Percentiles rank a stretch among this genome's conserved stretches.
These are phyloP conservation scores for Sebastes wilsoni DNA, from an alignment of 2,797 vertebrate species.

Conservation along the genomic window DNA sequence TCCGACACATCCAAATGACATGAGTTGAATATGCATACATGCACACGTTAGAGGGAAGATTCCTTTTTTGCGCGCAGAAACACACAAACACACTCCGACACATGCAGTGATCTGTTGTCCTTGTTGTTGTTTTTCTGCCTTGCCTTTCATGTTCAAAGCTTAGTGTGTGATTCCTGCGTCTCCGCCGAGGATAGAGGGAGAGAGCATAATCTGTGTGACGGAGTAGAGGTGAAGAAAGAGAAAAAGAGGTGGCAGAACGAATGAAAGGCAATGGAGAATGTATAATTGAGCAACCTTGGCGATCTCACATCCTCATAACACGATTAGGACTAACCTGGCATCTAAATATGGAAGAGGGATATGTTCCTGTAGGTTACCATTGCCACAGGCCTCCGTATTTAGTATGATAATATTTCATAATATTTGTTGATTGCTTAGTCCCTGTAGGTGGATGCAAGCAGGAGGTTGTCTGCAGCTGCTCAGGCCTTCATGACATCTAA, in stretches of 20 bases:
- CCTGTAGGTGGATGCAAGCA: constrained; percentile 51
- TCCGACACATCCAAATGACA: constrained; percentile 44
- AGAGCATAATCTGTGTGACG: constrained; percentile 77
- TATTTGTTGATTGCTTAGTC: constrained; percentile 64
- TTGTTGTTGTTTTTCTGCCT: constrained; percentile 76
- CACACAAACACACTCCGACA: constrained; percentile 57
- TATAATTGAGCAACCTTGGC: constrained; percentile 80
- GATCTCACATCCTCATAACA: constrained; percentile 73
- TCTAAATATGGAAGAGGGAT: constrained; percentile 74
- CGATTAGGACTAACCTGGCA: constrained; percentile 80
- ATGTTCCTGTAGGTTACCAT: constrained; percentile 61
- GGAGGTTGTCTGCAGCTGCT: constrained; percentile 28
- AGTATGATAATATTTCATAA: constrained; percentile 69
- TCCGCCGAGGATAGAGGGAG: constrained; percentile 67
- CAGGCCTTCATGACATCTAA: constrained; percentile 25
- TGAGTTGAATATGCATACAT: constrained; percentile 56
- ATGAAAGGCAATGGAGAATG: constrained; percentile 75
- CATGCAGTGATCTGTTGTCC: constrained; percentile 68
- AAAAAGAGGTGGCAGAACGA: constrained; percentile 74
- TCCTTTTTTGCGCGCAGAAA: constrained; percentile 33
- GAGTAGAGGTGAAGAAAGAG: constrained; percentile 76
- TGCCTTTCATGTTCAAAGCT: constrained; percentile 85
- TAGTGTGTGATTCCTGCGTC: constrained; percentile 69
- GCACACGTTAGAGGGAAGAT: constrained; percentile 35
- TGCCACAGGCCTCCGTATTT: constrained; percentile 63